A percentile compares a stretch with the other conserved stretches of the same genome.
Conservation (phyloP, 1,140 invertebrate genomes). For the Nasonia giraulti region DNA sequence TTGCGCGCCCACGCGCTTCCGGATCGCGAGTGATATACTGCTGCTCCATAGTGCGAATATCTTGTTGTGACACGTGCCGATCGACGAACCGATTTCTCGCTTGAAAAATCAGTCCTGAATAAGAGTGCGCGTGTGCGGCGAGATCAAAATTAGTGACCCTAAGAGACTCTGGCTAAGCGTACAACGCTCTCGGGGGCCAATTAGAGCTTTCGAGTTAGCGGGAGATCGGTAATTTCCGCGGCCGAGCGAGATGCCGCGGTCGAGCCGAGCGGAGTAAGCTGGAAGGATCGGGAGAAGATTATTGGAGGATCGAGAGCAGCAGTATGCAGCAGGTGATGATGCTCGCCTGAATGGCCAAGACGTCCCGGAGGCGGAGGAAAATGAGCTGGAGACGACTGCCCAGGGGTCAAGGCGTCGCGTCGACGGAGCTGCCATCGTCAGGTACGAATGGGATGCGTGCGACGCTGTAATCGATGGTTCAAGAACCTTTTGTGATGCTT, state of each 20-base stretch:
- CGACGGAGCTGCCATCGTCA: slow-evolving; percentile 52
- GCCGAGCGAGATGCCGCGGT: too few relatives aligned
- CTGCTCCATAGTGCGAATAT: not conserved
- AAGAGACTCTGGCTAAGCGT: too few relatives aligned
- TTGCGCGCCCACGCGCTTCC: not conserved
- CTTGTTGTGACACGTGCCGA: not conserved
- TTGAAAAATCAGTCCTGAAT: too few relatives aligned
- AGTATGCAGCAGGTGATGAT: not conserved
- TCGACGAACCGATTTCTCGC: too few relatives aligned
- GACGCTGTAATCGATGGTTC: not conserved
- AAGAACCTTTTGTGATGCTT: not conserved
- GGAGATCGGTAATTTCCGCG: too few relatives aligned
- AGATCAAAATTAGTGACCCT: too few relatives aligned
- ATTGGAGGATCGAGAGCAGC: too few relatives aligned
- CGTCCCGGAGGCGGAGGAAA: slow-evolving; percentile 8
- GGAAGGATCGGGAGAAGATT: not conserved
- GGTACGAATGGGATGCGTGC: slow-evolving; percentile 52
- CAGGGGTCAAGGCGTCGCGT: slow-evolving; percentile 57
- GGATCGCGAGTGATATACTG: not conserved
- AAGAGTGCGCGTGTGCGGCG: not conserved
- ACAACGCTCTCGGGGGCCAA: too few relatives aligned
- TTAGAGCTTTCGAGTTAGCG: too few relatives aligned
- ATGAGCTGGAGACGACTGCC: slow-evolving; percentile 55
- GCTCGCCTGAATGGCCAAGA: not conserved
- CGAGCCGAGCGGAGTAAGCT: too few relatives aligned